These are phyloP conservation scores for Phasianus colchicus DNA, from an alignment of 2,113 vertebrate genomes.

Conservation along the genomic window DNA sequence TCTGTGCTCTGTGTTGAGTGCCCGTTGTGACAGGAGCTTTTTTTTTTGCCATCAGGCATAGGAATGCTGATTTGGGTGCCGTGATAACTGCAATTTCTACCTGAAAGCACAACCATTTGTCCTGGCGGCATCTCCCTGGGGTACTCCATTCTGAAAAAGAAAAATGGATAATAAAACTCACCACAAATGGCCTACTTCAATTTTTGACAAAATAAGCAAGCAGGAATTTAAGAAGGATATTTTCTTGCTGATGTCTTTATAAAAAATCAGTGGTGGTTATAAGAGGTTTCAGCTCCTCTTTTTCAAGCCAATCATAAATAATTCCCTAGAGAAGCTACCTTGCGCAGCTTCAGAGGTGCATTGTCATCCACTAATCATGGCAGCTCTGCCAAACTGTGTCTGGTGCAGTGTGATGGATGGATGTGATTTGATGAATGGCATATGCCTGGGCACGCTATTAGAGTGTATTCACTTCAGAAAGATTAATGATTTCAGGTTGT, in stretches of 20 bases:
- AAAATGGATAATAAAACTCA: not conserved
- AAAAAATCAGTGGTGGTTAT: not conserved
- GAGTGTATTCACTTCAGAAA: constrained; percentile 37
- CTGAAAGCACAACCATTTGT: not conserved
- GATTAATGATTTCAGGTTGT: constrained; percentile 63
- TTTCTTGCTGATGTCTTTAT: constrained; percentile 37
- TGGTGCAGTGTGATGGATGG: constrained; percentile 65
- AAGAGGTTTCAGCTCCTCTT: not conserved
- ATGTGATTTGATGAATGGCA: constrained; percentile 67
- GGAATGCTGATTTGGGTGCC: not conserved
- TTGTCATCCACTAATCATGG: not conserved
- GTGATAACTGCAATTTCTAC: fast-evolving
- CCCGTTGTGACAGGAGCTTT: not conserved
- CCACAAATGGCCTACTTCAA: not conserved
- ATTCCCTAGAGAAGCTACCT: constrained; percentile 17
- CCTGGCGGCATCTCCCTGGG: not conserved
- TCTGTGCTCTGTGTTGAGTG: fast-evolving
- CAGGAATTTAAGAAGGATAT: not conserved
- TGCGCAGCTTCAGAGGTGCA: constrained; percentile 4
- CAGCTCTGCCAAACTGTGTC: constrained; percentile 8
- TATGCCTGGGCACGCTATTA: constrained; percentile 27
- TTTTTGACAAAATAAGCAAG: constrained; percentile 24
- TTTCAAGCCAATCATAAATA: constrained; percentile 60
- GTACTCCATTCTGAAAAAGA: not conserved
- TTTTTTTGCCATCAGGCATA: not conserved